Base-by-base conservation (phyloP, 2,888 invertebrate species). In the Dinocampus coccinellae region DNA sequence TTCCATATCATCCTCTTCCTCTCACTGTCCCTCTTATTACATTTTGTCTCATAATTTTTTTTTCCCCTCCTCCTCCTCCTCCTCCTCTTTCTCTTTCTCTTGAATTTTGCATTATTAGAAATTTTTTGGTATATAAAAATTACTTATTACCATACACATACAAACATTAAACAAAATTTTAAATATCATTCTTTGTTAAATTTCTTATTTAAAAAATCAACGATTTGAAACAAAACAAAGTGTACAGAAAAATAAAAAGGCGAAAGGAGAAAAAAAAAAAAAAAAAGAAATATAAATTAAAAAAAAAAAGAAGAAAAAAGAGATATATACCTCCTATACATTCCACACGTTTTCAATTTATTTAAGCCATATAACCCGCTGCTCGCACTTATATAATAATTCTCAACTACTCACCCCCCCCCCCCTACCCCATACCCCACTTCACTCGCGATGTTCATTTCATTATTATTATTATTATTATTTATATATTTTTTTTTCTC, bases 391-490 rank as follows among this genome's bases (percentile, higher is more conserved):
- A 86, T 58, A 29, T 85, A 86, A 87, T 86, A 87, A 87, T 86
- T 85, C 83, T 83, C 83, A 34, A 72, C 67, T 58, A 62, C 53
- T 72, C 67, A 47, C 73, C 57, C 75, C n/a, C n/a, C n/a, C n/a
- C n/a, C n/a, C n/a, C n/a, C n/a, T n/a, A 63, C 71, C 72, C 3
- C 7, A 29, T 29, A 4, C 29, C 7, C 72, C 33, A 67, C 82
- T 80, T n/a, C n/a, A n/a, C 74, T 73, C 73, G 76, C 81, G 86
- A 86, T 87, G 87, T 85, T 87, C 86, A 87, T 87, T 87, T 87
- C 86, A 85, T 85, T 85, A 85, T 86, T n/a, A n/a, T n/a, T n/a
- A n/a, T n/a, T n/a, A n/a, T n/a, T n/a, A n/a, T n/a, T n/a, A n/a
- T n/a, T n/a, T n/a, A n/a, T n/a, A n/a, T n/a, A n/a, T n/a, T n/a